A percentile compares a stretch with the other conserved stretches of the same genome.
Evolutionary conservation across 2,113 vertebrate species (phyloP).

Genomic region (Ranitomeya variabilis): DNA sequence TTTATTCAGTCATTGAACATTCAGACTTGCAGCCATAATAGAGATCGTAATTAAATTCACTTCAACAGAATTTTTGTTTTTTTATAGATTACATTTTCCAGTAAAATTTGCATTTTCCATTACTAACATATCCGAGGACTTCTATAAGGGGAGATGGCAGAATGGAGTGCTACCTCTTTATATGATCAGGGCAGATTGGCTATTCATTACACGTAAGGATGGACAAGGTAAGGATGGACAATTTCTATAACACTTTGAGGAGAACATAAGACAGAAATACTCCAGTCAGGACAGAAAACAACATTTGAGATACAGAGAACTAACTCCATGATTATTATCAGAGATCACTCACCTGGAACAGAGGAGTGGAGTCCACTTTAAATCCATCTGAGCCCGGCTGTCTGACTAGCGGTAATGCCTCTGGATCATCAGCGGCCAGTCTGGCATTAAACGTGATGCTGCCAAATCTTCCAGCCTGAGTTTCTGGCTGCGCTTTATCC

Average conservation of each 20-base stretch:
- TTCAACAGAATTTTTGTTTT: too few species aligned
- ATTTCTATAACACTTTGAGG: background rate
- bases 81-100: too few species aligned
- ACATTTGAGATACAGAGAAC: background rate
- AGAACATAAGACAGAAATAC: background rate
- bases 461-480: constrained; percentile 83
- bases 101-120: too few species aligned
- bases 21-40: too few species aligned
- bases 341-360: constrained; percentile 83
- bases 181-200: background rate
- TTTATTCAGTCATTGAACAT: too few species aligned
- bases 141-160: too few species aligned
- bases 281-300: background rate
- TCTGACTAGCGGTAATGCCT: constrained; percentile 81
- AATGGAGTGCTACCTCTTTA: background rate
- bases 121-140: too few species aligned
- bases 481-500: constrained; percentile 95
- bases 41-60: too few species aligned
- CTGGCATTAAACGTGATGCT: constrained; percentile 84
- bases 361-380: constrained; percentile 84
- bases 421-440: constrained; percentile 86
- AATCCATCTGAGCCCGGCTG: constrained; percentile 95
- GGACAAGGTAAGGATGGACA: background rate
- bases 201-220: background rate
- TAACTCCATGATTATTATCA: background rate